Evolutionary conservation across 2,113 vertebrate species (phyloP).

Genomic region (Columba janthina): DNA sequence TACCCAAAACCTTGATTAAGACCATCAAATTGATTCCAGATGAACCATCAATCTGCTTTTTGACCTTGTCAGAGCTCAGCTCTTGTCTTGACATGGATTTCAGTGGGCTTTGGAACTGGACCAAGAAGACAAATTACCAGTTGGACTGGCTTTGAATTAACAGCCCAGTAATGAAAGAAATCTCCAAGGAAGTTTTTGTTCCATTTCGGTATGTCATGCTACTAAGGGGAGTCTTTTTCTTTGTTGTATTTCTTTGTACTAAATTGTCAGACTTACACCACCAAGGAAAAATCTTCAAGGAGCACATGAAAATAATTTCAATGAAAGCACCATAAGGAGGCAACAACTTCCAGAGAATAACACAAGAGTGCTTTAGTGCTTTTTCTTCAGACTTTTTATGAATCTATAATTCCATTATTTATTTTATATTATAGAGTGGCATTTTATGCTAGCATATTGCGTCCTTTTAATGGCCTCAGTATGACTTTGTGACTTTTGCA

Average conservation of each 20-base stretch:
- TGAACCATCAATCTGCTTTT: not conserved
- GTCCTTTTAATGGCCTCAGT: not conserved
- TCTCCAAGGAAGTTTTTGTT: not conserved
- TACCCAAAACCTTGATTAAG: not conserved
- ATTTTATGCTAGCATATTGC: not conserved
- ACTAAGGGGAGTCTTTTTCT: not conserved
- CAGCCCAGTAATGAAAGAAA: not conserved
- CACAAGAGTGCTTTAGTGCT: not conserved
- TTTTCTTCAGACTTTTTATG: conserved; percentile 2
- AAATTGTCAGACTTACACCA: not conserved
- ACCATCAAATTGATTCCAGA: not conserved
- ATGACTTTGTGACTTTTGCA: not conserved
- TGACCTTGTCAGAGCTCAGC: not conserved
- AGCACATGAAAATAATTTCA: not conserved
- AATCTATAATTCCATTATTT: not conserved
- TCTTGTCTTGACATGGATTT: not conserved
- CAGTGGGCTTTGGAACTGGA: not conserved
- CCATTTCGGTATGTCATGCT: not conserved
- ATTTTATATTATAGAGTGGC: not conserved
- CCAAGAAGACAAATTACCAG: not conserved
- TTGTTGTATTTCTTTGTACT: not conserved
- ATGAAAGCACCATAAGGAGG: not conserved
- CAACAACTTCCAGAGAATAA: not conserved
- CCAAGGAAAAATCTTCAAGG: not conserved
- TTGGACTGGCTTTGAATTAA: not conserved